Evolutionary conservation across 1,140 invertebrate genomes (phyloP), one percentile per base, ranked within the genome.

Genomic region (Sesamia nonagrioides): DNA sequence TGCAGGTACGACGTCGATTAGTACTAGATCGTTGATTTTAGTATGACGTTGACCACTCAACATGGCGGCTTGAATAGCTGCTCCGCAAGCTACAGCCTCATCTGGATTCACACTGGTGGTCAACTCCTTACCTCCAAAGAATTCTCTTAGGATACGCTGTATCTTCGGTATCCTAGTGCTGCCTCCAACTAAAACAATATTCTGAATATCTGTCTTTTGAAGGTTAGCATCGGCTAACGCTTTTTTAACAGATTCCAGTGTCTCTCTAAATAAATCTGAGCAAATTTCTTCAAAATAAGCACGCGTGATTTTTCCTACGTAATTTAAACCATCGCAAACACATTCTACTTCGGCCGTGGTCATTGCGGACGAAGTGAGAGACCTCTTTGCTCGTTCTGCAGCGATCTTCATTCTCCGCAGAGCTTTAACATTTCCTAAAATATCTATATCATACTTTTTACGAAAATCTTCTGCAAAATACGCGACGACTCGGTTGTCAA

Each of bases 371-470:
- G 97, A 97, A 6, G 97, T 97, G 6, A 98, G 89, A 6, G 97
- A 97, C 80, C 97, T 91, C 94, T 98, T 98, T 1, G 97, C 97
- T 77, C 97, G 95, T 92, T 98, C 98, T 80, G 97, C 98, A 8
- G 98, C 97, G 0, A 97, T 97, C 86, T 97, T 95, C 35, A 98
- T 91, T 54, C 97, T 95, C 66, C 97, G 94, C 13, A 98, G 77
- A 52, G 95, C 91, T 77, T 95, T 89, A 0, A 94, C 83, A 77
- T 96, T 95, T 0, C 69, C 82, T 33, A 84, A 92, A 45, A 96
- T 82, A 81, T 96, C 95, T 73, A 94, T 95, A 45, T 94, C 95
- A 82, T 90, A 95, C 40, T 91, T 92, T 21, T 95, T 92, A n/a
- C 89, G 86, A 56, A 96, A 95, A 78, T 96, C 95, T 35, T 95